A percentile compares a stretch with the other conserved stretches of the same genome.
Evolutionary conservation across 2,888 invertebrate genomes (phyloP).

Genomic region (Scelioninae gen. 2): DNA sequence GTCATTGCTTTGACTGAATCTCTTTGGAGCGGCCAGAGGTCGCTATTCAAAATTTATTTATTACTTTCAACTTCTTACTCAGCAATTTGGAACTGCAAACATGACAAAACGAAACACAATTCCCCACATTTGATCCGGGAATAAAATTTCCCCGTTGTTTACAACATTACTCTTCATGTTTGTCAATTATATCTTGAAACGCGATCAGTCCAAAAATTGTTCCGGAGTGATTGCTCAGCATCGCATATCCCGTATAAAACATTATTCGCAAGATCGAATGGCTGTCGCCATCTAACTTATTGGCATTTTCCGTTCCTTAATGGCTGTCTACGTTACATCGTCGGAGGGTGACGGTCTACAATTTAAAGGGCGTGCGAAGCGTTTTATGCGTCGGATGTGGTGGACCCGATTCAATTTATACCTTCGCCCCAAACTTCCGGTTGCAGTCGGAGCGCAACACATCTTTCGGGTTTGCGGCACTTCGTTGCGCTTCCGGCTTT

Average conservation of each 20-base stretch:
- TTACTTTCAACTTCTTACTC: too few species aligned
- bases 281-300: conserved; percentile 62
- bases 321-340: conserved; percentile 66
- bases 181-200: background rate
- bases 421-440: conserved; percentile 68
- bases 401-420: conserved; percentile 72
- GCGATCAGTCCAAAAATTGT: background rate
- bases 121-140: too few species aligned
- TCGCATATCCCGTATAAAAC: conserved; percentile 33
- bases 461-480: conserved; percentile 69
- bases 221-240: conserved; percentile 34
- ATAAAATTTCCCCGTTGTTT: too few species aligned
- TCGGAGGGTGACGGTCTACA: conserved; percentile 63
- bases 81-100: too few species aligned
- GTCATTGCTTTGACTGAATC: too few species aligned
- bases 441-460: conserved; percentile 61
- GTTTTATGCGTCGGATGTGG: conserved; percentile 71
- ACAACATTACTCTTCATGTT: conserved; percentile 16
- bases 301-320: conserved; percentile 72
- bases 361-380: conserved; percentile 74
- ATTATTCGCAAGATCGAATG: conserved; percentile 50
- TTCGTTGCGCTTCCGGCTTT: conserved; percentile 67
- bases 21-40: too few species aligned
- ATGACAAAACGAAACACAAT: too few species aligned
- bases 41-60: too few species aligned